Base-by-base conservation (phyloP, 1,140 invertebrate species). In the Ericerus pela region DNA sequence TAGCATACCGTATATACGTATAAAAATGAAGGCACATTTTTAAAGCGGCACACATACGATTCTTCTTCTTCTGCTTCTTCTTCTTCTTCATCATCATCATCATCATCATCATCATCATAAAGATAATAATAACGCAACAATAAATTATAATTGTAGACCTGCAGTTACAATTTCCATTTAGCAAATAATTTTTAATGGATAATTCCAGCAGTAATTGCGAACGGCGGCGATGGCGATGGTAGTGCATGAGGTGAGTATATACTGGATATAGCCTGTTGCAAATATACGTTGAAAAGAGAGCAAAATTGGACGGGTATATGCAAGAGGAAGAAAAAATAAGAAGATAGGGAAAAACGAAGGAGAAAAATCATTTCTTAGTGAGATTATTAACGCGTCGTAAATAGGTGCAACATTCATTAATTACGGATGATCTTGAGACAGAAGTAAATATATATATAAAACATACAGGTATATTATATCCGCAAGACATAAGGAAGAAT, bases 81-180 rank as follows among this genome's bases (percentile, higher is more conserved):
- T n/a, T n/a, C n/a, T n/a, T n/a, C n/a, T n/a, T n/a, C n/a, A n/a
- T n/a, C n/a, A n/a, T n/a, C n/a, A n/a, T n/a, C n/a, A n/a, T n/a
- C n/a, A 47, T 47, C 41, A 8, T 47, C 41, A 24, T 47, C 20
- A 33, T n/a, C 30, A 10, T 24, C 26, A 47, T 47, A 47, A 47
- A 47, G 41, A 47, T 47, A 47, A 47, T n/a, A n/a, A n/a, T 47
- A 47, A 47, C 41, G 41, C 41, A 47, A 47, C 41, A 47, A 47
- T 47, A 47, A 47, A 47, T 47, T 47, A 47, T 47, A 47, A 47
- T 47, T 47, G 41, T 24, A 47, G 22, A 47, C 41, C 41, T 47
- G 41, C 41, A 47, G 41, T 47, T 47, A 47, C 41, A 47, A 47
- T 47, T 47, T 47, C 41, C 41, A 47, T 47, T 47, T 47, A 47